phyloP scores from a whole-genome alignment of 2,888 invertebrate genomes.

The Tholera decimalis region DNA sequence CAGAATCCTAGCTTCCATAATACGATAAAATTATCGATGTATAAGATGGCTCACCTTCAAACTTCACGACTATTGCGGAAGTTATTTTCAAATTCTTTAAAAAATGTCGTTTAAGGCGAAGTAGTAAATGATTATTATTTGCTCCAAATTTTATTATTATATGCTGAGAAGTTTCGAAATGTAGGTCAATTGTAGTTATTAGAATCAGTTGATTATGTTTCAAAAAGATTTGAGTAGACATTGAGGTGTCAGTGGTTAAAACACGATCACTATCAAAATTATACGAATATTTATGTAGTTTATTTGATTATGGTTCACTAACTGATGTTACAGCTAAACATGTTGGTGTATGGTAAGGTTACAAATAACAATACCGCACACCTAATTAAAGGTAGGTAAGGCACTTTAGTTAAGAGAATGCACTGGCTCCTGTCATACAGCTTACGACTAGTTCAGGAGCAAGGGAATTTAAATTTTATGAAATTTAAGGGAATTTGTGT shows the following conservation, averaged over 20 bases:
- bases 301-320: too few species aligned
- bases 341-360: too few species aligned
- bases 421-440: too few species aligned
- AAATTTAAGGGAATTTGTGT: too few species aligned
- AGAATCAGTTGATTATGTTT: not conserved
- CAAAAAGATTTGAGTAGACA: not conserved
- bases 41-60: conserved; percentile 20
- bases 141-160: conserved; percentile 34
- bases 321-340: too few species aligned
- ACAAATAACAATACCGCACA: too few species aligned
- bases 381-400: too few species aligned
- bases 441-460: too few species aligned
- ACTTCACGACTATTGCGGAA: conserved; percentile 13
- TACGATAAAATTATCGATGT: conserved; percentile 22
- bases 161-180: conserved; percentile 1
- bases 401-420: too few species aligned
- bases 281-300: too few species aligned
- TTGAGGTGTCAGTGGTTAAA: not conserved
- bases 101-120: conserved; percentile 35
- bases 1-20: not conserved
- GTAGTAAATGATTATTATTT: conserved; percentile 35
- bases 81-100: conserved; percentile 24
- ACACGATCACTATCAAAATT: not conserved
- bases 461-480: too few species aligned
- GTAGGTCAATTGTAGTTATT: not conserved